phyloP scores from a whole-genome alignment of 2,113 vertebrate species.

The Lontra canadensis region DNA sequence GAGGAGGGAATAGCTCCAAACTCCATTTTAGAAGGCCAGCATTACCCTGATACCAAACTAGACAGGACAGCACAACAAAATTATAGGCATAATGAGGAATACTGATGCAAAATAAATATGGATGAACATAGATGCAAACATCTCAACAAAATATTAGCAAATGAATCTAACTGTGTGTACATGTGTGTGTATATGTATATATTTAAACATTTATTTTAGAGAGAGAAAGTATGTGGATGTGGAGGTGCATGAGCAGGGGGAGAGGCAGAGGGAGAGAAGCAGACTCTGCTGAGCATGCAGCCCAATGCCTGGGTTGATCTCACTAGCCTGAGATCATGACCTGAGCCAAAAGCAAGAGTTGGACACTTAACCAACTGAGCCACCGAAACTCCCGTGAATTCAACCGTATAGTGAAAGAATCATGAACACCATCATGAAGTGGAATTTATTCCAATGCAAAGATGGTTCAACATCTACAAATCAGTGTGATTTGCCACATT shows the following conservation, averaged over 20 bases:
- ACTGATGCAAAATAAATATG: background rate
- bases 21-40: background rate
- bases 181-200: too few relatives aligned
- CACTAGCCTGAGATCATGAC: background rate
- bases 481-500: background rate
- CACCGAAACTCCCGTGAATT: background rate
- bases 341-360: background rate
- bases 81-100: background rate
- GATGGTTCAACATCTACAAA: background rate
- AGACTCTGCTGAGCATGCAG: too few relatives aligned
- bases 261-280: too few relatives aligned
- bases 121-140: background rate
- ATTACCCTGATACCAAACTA: background rate
- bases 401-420: background rate
- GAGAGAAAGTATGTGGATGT: too few relatives aligned
- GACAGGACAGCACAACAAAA: background rate
- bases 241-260: too few relatives aligned
- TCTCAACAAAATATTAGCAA: background rate
- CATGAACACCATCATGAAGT: background rate
- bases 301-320: background rate
- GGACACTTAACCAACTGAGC: background rate
- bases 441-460: background rate
- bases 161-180: background rate
- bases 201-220: too few relatives aligned
- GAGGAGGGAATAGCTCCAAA: background rate